phyloP scores from a whole-genome alignment of 2,797 vertebrate genomes.

The Thripadectes ignobilis region DNA sequence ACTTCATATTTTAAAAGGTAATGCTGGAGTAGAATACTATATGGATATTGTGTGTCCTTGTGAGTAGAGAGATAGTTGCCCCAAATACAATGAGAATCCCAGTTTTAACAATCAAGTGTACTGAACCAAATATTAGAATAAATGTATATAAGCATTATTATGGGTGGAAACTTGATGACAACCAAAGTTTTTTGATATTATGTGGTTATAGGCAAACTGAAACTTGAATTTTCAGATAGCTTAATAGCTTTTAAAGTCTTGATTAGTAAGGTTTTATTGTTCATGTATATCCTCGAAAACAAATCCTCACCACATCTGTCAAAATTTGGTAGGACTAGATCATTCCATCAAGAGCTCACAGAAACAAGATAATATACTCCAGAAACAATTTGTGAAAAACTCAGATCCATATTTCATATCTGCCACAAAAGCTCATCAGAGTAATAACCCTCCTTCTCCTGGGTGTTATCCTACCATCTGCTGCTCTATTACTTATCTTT shows the following conservation, averaged over 20 bases:
- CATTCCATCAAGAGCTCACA: slow-evolving; percentile 82
- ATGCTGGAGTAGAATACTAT: neutral
- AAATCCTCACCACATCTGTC: slow-evolving; percentile 88
- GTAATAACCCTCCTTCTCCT: slow-evolving; percentile 99
- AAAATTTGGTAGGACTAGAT: slow-evolving; percentile 88
- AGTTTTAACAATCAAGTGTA: neutral
- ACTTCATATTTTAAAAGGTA: neutral
- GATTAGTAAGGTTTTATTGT: slow-evolving; percentile 47
- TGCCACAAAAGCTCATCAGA: slow-evolving; percentile 99
- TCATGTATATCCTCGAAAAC: slow-evolving; percentile 68
- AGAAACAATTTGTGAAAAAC: slow-evolving; percentile 93
- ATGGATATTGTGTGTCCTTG: neutral
- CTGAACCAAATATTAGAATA: neutral
- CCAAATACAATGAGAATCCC: neutral
- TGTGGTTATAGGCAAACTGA: neutral
- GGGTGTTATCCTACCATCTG: slow-evolving; percentile 99
- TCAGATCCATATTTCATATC: slow-evolving; percentile 99
- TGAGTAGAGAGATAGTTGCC: neutral
- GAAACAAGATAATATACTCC: slow-evolving; percentile 91
- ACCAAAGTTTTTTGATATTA: neutral
- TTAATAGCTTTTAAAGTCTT: slow-evolving; percentile 4
- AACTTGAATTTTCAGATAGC: neutral
- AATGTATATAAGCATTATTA: neutral
- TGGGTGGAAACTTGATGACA: neutral
- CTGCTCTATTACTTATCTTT: slow-evolving; percentile 99